These are phyloP conservation scores for Apantesis nais DNA, from an alignment of 2,888 invertebrate species.

Conservation along the genomic window DNA sequence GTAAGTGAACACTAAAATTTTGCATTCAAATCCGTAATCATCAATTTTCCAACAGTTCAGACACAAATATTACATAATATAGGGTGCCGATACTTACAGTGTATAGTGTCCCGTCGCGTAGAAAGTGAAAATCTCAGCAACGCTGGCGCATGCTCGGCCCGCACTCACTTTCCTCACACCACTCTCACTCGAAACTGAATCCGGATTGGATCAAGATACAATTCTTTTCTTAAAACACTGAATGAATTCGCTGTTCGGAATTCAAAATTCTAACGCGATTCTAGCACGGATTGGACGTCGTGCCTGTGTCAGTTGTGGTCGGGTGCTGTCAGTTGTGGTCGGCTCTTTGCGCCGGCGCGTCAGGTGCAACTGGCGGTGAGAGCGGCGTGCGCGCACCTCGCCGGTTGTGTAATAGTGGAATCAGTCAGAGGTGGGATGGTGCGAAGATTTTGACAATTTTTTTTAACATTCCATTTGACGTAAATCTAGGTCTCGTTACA, in stretches of 20 bases:
- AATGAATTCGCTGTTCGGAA: conserved; percentile 54
- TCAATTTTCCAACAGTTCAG: conserved; percentile 3
- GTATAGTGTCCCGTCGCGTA: conserved; percentile 70
- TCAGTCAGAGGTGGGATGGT: conserved; percentile 46
- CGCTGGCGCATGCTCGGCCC: conserved; percentile 69
- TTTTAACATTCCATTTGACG: conserved; percentile 50
- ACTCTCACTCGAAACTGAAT: conserved; percentile 63
- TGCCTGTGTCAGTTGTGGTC: conserved; percentile 31
- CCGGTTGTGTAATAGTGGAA: conserved; percentile 50
- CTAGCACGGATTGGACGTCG: conserved; percentile 32
- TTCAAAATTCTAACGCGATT: conserved; percentile 60
- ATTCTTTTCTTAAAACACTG: conserved; percentile 27
- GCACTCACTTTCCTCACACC: conserved; percentile 70
- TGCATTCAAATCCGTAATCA: not conserved
- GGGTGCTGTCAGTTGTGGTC: conserved; percentile 45
- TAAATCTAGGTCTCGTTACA: conserved; percentile 51
- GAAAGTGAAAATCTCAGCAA: conserved; percentile 78
- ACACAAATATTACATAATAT: conserved; percentile 47
- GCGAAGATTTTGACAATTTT: conserved; percentile 54
- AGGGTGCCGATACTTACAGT: conserved; percentile 67
- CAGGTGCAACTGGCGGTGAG: conserved; percentile 65
- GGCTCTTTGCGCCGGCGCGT: conserved; percentile 55
- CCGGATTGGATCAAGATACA: conserved; percentile 24
- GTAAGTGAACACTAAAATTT: not conserved
- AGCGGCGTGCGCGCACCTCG: conserved; percentile 45